Evolutionary conservation across 2,797 vertebrate species (phyloP).

Genomic region (Chaunax sp.): DNA sequence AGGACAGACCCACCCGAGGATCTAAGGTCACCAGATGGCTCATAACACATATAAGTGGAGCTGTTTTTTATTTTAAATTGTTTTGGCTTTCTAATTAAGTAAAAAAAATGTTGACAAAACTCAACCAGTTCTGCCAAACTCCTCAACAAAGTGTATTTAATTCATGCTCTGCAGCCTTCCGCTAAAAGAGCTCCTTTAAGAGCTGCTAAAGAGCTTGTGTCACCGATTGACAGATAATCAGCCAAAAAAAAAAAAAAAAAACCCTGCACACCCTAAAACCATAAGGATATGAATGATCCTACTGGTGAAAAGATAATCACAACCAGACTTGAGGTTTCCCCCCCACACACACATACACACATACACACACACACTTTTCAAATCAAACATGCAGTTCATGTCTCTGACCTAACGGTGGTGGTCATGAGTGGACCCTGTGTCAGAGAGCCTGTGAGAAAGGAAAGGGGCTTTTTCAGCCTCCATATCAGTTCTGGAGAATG

Average conservation of each 20-base stretch:
- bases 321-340: slow-evolving; percentile 32
- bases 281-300: slow-evolving; percentile 34
- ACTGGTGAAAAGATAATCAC: slow-evolving; percentile 42
- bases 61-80: background rate
- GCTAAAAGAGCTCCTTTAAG: slow-evolving; percentile 7
- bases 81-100: slow-evolving; percentile 17
- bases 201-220: too few relatives aligned
- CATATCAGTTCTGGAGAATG: slow-evolving; percentile 46
- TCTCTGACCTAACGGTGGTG: slow-evolving; percentile 57
- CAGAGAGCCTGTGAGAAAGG: slow-evolving; percentile 14
- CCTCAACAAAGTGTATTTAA: slow-evolving; percentile 33
- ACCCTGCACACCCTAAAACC: slow-evolving; percentile 47
- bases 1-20: too few relatives aligned
- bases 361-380: background rate
- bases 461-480: slow-evolving; percentile 28
- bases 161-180: slow-evolving; percentile 31
- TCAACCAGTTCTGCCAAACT: slow-evolving; percentile 33
- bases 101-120: slow-evolving; percentile 38
- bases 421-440: slow-evolving; percentile 35
- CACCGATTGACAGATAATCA: slow-evolving; percentile 32
- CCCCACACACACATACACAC: background rate
- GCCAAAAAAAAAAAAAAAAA: slow-evolving; percentile 48
- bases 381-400: slow-evolving; percentile 30
- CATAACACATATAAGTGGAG: slow-evolving; percentile 19
- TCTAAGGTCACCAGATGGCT: too few relatives aligned